Conservation (phyloP, 1,140 invertebrate species). For the Hypothenemus hampei region DNA sequence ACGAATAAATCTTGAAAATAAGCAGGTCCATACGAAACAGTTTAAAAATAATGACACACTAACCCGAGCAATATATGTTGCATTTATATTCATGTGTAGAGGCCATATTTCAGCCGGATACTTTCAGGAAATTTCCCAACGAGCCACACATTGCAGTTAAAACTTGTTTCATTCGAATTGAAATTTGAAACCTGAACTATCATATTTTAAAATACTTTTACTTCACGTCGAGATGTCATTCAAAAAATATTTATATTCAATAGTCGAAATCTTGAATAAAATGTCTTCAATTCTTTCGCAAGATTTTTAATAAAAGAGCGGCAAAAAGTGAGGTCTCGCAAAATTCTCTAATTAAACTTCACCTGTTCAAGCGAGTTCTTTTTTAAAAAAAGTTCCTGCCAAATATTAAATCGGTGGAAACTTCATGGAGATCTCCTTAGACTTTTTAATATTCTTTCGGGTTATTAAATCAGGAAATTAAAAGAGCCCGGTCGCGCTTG, state of each 20-base stretch:
- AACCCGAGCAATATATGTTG: conserved; percentile 6
- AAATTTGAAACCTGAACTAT: conserved; percentile 7
- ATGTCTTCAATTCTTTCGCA: too few species aligned
- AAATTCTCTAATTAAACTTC: not conserved
- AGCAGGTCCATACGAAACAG: too few species aligned
- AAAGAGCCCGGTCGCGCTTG: too few species aligned
- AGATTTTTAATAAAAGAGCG: too few species aligned
- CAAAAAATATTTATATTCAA: too few species aligned
- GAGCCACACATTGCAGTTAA: not conserved
- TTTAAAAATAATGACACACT: conserved; percentile 12
- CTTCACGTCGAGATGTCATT: too few species aligned
- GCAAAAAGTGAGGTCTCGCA: too few species aligned
- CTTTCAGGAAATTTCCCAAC: conserved; percentile 9
- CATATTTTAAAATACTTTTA: too few species aligned
- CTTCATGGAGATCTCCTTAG: not conserved
- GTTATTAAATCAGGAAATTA: too few species aligned
- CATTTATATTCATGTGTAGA: conserved; percentile 16
- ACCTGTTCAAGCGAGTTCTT: not conserved
- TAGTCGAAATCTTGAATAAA: too few species aligned
- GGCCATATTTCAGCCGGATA: conserved; percentile 8
- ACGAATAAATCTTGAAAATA: too few species aligned
- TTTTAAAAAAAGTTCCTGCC: not conserved
- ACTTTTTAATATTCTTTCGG: not conserved
- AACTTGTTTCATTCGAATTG: conserved; percentile 10
- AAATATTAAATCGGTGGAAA: not conserved